Conservation (phyloP, 2,888 invertebrate species). For the Drosophila algonquin region DNA sequence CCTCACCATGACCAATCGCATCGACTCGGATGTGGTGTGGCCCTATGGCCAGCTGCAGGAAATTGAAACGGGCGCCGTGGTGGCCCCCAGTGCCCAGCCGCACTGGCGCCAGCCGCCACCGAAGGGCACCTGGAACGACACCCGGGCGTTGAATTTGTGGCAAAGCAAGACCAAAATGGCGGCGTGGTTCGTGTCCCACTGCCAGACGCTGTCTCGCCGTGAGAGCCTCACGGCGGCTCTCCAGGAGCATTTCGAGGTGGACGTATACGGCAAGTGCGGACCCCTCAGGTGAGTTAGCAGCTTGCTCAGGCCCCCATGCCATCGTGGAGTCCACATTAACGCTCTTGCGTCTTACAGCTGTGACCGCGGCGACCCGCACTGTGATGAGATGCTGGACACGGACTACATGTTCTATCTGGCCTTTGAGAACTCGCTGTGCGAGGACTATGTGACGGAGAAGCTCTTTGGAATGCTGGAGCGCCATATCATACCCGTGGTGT, state of each 20-base stretch:
- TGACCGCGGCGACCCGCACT: slow-evolving; percentile 71
- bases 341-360: slow-evolving; percentile 73
- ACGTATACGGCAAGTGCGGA: slow-evolving; percentile 88
- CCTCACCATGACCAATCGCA: slow-evolving; percentile 86
- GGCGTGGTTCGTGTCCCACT: slow-evolving; percentile 86
- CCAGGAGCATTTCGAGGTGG: slow-evolving; percentile 86
- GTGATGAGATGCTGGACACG: slow-evolving; percentile 83
- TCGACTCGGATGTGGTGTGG: slow-evolving; percentile 85
- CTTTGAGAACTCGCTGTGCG: slow-evolving; percentile 89
- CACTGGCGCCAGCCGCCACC: slow-evolving; percentile 71
- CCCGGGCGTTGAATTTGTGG: slow-evolving; percentile 53
- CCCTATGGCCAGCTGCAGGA: slow-evolving; percentile 83
- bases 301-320: neutral
- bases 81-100: slow-evolving; percentile 74
- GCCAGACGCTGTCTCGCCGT: slow-evolving; percentile 84
- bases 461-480: slow-evolving; percentile 74
- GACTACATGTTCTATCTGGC: slow-evolving; percentile 88
- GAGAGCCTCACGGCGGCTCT: slow-evolving; percentile 84
- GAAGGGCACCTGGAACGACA: slow-evolving; percentile 58
- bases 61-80: slow-evolving; percentile 55
- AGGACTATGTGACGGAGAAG: slow-evolving; percentile 89
- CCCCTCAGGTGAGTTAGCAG: slow-evolving; percentile 69
- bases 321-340: neutral
- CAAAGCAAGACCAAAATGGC: slow-evolving; percentile 84
- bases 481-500: slow-evolving; percentile 87